phyloP scores from a whole-genome alignment of 2,797 vertebrate species.

The Champsocephalus gunnari region DNA sequence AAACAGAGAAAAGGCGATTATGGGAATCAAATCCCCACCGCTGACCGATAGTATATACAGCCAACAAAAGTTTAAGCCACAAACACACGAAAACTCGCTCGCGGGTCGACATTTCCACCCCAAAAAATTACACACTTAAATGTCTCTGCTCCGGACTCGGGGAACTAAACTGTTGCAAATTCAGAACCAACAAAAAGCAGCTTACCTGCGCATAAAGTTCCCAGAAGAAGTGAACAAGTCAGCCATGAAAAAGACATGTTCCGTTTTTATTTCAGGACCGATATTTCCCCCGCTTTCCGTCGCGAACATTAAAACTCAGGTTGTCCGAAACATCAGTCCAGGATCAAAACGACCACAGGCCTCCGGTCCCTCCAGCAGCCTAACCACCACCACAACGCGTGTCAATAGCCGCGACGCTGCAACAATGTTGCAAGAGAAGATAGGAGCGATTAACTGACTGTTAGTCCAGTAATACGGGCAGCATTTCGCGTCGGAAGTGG shows the following conservation, averaged over 20 bases:
- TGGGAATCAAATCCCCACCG: conserved; percentile 39
- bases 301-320: conserved; percentile 81
- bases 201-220: conserved; percentile 96
- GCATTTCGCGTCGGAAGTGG: conserved; percentile 51
- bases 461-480: conserved; percentile 47
- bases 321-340: conserved; percentile 71
- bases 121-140: not conserved
- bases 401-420: conserved; percentile 75
- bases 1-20: conserved; percentile 44
- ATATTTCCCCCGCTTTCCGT: conserved; percentile 71
- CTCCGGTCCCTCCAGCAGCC: conserved; percentile 72
- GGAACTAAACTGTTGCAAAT: conserved; percentile 41
- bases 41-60: conserved; percentile 20
- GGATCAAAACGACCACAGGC: conserved; percentile 75
- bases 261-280: conserved; percentile 80
- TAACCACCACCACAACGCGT: conserved; percentile 66
- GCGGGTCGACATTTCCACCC: conserved; percentile 31
- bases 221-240: conserved; percentile 95
- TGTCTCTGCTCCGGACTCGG: not conserved
- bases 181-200: conserved; percentile 23
- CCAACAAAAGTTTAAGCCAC: conserved; percentile 67
- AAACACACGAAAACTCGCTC: conserved; percentile 30
- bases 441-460: conserved; percentile 54
- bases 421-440: conserved; percentile 75
- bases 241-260: conserved; percentile 96